A percentile compares a stretch with the other conserved stretches of the same genome.
Conservation (phyloP, 2,888 invertebrate genomes). For the Leuctra nigra region DNA sequence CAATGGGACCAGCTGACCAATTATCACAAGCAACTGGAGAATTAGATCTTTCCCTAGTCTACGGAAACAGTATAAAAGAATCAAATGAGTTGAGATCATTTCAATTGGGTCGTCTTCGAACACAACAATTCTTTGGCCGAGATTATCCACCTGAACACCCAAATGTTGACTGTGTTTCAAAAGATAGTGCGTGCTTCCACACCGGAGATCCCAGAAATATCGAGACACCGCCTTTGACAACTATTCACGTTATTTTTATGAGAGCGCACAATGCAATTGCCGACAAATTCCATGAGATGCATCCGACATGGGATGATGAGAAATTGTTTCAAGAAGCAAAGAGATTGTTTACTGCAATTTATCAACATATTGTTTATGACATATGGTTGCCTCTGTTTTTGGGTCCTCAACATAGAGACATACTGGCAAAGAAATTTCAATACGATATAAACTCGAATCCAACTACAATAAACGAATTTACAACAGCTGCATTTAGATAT, state of each 20-base stretch:
- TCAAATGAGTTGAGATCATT: conserved; percentile 42
- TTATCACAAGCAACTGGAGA: conserved; percentile 44
- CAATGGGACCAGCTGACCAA: conserved; percentile 52
- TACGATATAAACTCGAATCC: no score
- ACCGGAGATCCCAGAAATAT: conserved; percentile 48
- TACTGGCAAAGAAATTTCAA: no score
- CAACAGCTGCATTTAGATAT: conserved; percentile 57
- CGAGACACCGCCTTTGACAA: conserved; percentile 48
- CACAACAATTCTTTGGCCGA: conserved; percentile 41
- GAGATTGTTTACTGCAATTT: conserved; percentile 48
- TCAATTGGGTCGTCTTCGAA: conserved; percentile 42
- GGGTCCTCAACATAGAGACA: not conserved
- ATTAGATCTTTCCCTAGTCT: conserved; percentile 48
- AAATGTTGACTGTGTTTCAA: no score
- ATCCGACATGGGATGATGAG: conserved; percentile 53
- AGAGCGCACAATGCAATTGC: conserved; percentile 53
- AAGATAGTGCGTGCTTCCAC: conserved; percentile 21
- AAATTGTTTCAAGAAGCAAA: conserved; percentile 50
- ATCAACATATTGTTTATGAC: conserved; percentile 54
- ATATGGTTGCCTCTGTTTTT: conserved; percentile 48
- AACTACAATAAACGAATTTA: conserved; percentile 53
- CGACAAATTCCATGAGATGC: conserved; percentile 43
- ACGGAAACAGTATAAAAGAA: conserved; percentile 43
- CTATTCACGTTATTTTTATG: conserved; percentile 47
- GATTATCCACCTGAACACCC: conserved; percentile 43